phyloP scores from a whole-genome alignment of 1,140 invertebrate species.

The Steinernema feltiae region DNA sequence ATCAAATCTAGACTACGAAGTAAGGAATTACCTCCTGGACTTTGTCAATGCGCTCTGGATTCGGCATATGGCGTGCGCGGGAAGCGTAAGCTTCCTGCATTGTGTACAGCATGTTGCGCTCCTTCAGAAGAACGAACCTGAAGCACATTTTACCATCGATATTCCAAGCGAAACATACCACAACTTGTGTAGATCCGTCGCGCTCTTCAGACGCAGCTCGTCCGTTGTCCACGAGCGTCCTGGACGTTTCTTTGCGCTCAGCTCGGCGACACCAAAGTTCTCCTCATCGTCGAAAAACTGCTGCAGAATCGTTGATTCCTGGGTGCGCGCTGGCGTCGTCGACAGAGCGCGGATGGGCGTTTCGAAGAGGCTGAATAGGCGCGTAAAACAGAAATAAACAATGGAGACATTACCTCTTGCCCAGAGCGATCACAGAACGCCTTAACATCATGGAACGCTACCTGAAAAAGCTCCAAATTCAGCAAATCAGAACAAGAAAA shows the following conservation, averaged over 20 bases:
- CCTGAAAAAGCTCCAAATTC: neutral
- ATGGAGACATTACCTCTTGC: neutral
- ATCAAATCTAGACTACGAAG: slow-evolving; percentile 17
- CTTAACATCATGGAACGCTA: neutral
- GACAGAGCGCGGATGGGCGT: neutral
- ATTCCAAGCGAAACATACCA: slow-evolving; percentile 67
- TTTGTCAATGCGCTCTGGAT: slow-evolving; percentile 88
- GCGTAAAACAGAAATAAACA: neutral
- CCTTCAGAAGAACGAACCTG: slow-evolving; percentile 86
- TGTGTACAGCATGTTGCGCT: slow-evolving; percentile 90
- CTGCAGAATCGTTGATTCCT: slow-evolving; percentile 58
- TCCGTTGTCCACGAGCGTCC: slow-evolving; percentile 80
- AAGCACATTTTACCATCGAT: slow-evolving; percentile 18
- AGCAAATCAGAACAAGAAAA: neutral
- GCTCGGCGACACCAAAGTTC: slow-evolving; percentile 73
- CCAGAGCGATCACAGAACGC: neutral
- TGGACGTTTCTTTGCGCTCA: slow-evolving; percentile 67
- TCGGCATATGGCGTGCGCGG: slow-evolving; percentile 73
- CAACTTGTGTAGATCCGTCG: slow-evolving; percentile 89
- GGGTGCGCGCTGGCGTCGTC: neutral
- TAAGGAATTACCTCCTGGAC: slow-evolving; percentile 61
- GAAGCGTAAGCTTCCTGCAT: slow-evolving; percentile 79
- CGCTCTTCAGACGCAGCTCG: slow-evolving; percentile 88
- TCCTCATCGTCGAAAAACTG: slow-evolving; percentile 84
- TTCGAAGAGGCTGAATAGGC: neutral